Evolutionary conservation across 2,797 vertebrate species (phyloP), one percentile per base, ranked within the genome.

Genomic region (Gallirallus australis): DNA sequence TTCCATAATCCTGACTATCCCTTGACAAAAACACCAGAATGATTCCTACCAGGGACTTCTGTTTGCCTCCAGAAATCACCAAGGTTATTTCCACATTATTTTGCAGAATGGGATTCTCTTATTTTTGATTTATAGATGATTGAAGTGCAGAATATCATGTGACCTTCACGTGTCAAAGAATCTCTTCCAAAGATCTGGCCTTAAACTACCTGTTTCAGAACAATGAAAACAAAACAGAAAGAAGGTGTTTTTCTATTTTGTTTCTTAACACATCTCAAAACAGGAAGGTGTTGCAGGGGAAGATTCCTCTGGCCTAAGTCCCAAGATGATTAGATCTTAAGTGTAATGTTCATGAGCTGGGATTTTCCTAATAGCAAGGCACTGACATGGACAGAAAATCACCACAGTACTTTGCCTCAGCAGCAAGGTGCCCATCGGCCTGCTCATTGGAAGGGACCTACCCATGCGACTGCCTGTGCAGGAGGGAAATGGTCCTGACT

Each of bases 331-430:
- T 11, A 59, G 57, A 28, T 9, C 12, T 59, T 60, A 42, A 9
- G 8, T 50, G 8, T 30, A 18, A 17, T 12, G 24, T 64, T 69
- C 10, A 5, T 13, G 33, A 69, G 25, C 23, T 42, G 31, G 30
- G 27, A 28, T 73, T 48, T 87, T 75, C 17, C 57, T 54, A 18
- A 18, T 10, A 47, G 37, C 23, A 35, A 63, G 35, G 19, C 35
- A 20, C 7, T 8, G 11, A 53, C 27, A 24, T 0, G 2, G 45
- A 52, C 42, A 24, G 16, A 31, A 79, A 27, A 68, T 25, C 6
- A 14, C 15, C 21, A 5, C 3, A 0, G 1, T 24, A 4, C 23
- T 48, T 69, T 57, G 33, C 23, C 23, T 78, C 1, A 1, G 24
- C 27, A 31, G 5, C 40, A 37, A 8, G 39, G 45, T 39, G 76